Percentiles rank a stretch among this genome's conserved stretches.
These are phyloP conservation scores for Sisor rabdophorus DNA, from an alignment of 2,113 vertebrate species.

Conservation along the genomic window DNA sequence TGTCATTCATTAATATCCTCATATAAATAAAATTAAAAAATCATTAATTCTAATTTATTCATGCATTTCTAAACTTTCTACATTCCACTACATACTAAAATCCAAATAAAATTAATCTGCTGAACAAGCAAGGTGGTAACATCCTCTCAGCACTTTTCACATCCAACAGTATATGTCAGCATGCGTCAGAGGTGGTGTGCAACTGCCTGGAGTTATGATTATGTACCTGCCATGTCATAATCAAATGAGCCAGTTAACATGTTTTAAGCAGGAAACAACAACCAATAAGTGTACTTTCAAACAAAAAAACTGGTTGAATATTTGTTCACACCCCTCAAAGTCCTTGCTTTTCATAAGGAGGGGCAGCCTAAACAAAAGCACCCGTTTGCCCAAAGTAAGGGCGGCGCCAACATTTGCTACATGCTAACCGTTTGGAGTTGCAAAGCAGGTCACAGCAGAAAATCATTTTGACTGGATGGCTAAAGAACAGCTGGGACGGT, in stretches of 20 bases:
- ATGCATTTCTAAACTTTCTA: no score
- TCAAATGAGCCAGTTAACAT: neutral
- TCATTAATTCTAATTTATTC: neutral
- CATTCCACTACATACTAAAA: no score
- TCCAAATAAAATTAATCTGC: neutral
- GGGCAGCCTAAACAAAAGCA: constrained; percentile 21
- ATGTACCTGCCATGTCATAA: neutral
- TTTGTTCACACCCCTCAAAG: neutral
- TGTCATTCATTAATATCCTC: no score
- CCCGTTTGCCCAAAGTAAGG: constrained; percentile 51
- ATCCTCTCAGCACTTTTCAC: neutral
- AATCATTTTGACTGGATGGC: constrained; percentile 72
- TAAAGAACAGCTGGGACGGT: constrained; percentile 67
- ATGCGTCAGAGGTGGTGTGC: neutral
- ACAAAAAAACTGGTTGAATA: no score
- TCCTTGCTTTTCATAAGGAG: constrained; percentile 1
- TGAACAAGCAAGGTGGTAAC: neutral
- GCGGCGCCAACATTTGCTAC: constrained; percentile 66
- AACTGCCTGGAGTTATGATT: neutral
- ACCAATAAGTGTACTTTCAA: neutral
- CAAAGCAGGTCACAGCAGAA: constrained; percentile 71
- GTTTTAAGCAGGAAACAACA: neutral
- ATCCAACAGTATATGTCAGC: neutral
- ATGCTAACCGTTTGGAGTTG: constrained; percentile 67
- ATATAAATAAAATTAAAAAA: no score